These are phyloP conservation scores for Bos indicus DNA, from an alignment of 2,113 vertebrate species.

Conservation along the genomic window DNA sequence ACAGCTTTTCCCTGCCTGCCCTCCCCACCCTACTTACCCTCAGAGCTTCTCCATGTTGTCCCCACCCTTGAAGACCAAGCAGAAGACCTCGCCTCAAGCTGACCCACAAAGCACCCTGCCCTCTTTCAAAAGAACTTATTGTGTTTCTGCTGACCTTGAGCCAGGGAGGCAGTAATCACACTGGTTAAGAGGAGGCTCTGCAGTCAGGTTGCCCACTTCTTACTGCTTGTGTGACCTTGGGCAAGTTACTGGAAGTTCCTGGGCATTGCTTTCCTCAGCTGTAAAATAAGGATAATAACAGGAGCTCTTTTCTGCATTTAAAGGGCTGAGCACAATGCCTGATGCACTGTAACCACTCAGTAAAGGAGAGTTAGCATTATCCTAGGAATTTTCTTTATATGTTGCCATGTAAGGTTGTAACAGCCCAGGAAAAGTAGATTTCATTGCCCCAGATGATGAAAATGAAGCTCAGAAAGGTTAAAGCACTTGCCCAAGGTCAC, in stretches of 20 bases:
- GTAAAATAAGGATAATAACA: background rate
- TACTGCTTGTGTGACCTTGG: background rate
- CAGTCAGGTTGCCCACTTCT: background rate
- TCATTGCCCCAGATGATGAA: conserved; percentile 8
- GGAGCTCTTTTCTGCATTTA: background rate
- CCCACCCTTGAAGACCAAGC: background rate
- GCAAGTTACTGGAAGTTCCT: conserved; percentile 2
- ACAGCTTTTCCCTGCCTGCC: background rate
- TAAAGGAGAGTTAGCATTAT: background rate
- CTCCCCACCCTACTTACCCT: background rate
- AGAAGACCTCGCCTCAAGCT: background rate
- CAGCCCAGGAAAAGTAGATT: background rate
- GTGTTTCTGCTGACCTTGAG: background rate
- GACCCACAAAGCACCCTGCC: background rate
- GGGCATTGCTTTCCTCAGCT: background rate
- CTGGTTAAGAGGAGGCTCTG: background rate
- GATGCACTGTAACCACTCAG: background rate
- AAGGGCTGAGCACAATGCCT: background rate
- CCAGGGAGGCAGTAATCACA: background rate
- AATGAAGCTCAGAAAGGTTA: background rate
- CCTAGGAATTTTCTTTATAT: background rate
- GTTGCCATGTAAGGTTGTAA: background rate
- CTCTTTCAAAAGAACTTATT: background rate
- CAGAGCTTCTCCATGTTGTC: background rate
- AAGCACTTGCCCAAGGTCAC: background rate